Conservation (phyloP, 2,888 invertebrate genomes). For the Caenorhabditis doughertyi region DNA sequence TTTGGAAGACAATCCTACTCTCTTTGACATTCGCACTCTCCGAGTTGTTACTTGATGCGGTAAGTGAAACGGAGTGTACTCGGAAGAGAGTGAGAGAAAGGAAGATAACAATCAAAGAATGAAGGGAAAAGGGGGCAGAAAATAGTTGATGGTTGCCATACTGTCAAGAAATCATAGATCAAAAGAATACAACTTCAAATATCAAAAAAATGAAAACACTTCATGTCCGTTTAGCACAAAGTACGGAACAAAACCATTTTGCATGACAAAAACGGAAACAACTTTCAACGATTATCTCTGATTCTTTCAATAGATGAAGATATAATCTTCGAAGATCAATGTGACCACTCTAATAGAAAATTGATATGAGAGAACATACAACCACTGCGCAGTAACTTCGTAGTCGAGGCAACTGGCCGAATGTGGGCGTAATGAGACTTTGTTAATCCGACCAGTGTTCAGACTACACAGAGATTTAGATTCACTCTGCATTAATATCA, state of each 20-base stretch:
- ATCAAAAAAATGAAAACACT: slow-evolving; percentile 39
- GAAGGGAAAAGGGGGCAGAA: slow-evolving; percentile 21
- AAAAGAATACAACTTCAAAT: slow-evolving; percentile 60
- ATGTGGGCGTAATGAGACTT: no score
- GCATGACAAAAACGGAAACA: neutral
- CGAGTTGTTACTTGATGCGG: slow-evolving; percentile 44
- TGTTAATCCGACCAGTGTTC: slow-evolving; percentile 2
- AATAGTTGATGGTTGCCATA: slow-evolving; percentile 54
- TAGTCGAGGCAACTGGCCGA: slow-evolving; percentile 9
- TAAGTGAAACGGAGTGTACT: slow-evolving; percentile 43
- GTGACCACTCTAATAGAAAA: neutral
- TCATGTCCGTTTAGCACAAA: neutral
- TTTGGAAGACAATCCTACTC: neutral
- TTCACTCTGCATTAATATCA: neutral
- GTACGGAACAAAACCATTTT: slow-evolving; percentile 8
- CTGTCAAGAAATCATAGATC: slow-evolving; percentile 60
- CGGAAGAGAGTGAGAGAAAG: slow-evolving; percentile 41
- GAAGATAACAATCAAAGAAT: slow-evolving; percentile 48
- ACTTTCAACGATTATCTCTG: neutral
- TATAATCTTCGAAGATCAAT: slow-evolving; percentile 1
- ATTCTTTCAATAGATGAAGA: slow-evolving; percentile 3
- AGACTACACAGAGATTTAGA: slow-evolving; percentile 6
- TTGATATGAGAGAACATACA: neutral
- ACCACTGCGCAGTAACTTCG: slow-evolving; percentile 4
- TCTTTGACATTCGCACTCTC: slow-evolving; percentile 30